Evolutionary conservation across 2,888 invertebrate genomes (phyloP).

Genomic region (Pandemis heparana): DNA sequence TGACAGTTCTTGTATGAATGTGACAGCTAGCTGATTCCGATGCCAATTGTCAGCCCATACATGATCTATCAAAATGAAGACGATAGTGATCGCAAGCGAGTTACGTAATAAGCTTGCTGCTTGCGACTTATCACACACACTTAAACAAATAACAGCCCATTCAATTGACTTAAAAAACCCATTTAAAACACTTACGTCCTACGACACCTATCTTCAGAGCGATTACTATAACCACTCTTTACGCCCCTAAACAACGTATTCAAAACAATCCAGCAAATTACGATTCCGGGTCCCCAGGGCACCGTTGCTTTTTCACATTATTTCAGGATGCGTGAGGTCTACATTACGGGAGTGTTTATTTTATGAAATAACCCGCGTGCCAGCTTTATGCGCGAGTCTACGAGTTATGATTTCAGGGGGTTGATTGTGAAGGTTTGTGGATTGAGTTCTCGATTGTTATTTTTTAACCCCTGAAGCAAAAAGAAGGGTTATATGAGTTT

Average conservation of each 20-base stretch:
- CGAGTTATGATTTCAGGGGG: conserved; percentile 55
- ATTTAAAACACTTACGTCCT: not conserved
- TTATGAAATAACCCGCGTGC: conserved; percentile 68
- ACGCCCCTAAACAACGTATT: conserved; percentile 57
- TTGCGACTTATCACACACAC: too few relatives aligned
- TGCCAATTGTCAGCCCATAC: too few relatives aligned
- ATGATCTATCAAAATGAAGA: too few relatives aligned
- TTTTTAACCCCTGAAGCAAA: too few relatives aligned
- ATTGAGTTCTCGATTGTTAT: not conserved
- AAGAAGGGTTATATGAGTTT: too few relatives aligned
- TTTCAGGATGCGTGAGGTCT: conserved; percentile 64
- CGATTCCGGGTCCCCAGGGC: conserved; percentile 77
- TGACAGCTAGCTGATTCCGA: too few relatives aligned
- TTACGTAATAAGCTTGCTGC: too few relatives aligned
- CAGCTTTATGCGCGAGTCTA: conserved; percentile 52
- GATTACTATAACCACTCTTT: not conserved
- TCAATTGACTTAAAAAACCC: too few relatives aligned
- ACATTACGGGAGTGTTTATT: conserved; percentile 81
- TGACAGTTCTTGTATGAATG: too few relatives aligned
- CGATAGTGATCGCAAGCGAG: too few relatives aligned
- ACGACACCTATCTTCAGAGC: not conserved
- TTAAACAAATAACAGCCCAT: too few relatives aligned
- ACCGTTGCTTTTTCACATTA: conserved; percentile 79
- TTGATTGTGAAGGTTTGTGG: conserved; percentile 20
- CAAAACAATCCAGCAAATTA: conserved; percentile 83